Conservation (phyloP, 2,797 vertebrate genomes). For the Pseudomugil tenellus region DNA sequence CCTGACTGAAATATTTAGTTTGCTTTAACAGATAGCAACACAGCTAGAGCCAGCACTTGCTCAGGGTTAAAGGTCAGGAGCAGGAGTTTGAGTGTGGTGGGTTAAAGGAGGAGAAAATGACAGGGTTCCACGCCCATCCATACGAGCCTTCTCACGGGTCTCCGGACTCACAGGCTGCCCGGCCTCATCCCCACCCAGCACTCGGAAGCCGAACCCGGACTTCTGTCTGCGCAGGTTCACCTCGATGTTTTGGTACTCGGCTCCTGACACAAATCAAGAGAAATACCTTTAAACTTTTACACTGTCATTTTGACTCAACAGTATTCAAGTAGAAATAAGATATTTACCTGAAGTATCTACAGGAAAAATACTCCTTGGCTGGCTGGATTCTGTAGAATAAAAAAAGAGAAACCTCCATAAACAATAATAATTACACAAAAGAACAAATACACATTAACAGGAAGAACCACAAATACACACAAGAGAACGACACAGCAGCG, state of each 20-base stretch:
- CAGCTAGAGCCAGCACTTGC: constrained; percentile 69
- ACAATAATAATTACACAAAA: constrained; percentile 46
- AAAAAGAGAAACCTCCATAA: constrained; percentile 84
- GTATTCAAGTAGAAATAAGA: not conserved
- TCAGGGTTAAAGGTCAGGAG: constrained; percentile 68
- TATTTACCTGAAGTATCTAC: constrained; percentile 91
- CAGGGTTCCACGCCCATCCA: constrained; percentile 80
- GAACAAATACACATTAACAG: constrained; percentile 24
- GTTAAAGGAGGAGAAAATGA: constrained; percentile 70
- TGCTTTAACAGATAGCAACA: constrained; percentile 44
- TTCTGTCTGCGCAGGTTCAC: constrained; percentile 96
- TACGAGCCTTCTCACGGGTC: constrained; percentile 86
- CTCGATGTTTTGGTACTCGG: constrained; percentile 94
- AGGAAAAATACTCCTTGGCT: constrained; percentile 89
- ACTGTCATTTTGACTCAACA: not conserved
- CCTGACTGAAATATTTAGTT: constrained; percentile 24
- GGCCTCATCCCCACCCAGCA: constrained; percentile 97
- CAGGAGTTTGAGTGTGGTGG: constrained; percentile 38
- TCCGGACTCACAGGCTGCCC: constrained; percentile 96
- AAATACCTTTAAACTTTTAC: not conserved
- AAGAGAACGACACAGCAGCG: constrained; percentile 19
- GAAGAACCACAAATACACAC: constrained; percentile 19
- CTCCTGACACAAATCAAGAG: constrained; percentile 74
- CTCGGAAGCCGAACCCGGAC: constrained; percentile 97
- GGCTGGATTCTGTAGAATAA: constrained; percentile 88